Evolutionary conservation across 1,140 invertebrate species (phyloP), one percentile per base, ranked within the genome.

Genomic region (Papilio polyxenes): DNA sequence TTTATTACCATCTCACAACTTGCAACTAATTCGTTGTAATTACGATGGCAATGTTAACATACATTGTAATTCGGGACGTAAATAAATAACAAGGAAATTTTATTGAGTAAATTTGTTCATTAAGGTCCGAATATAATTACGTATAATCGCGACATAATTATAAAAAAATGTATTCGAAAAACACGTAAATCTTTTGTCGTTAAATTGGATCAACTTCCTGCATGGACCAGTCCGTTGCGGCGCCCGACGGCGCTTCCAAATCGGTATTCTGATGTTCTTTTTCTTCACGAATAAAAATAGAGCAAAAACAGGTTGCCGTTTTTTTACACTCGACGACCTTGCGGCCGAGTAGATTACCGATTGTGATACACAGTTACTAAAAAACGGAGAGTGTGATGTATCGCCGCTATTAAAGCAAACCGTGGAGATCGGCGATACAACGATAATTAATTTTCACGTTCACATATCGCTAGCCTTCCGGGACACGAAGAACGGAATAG

Each of bases 131-230:
- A 20, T 65, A 40, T 79, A 65, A 80, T 80, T 44, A 80, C 40
- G 15, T 65, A 37, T 44, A 65, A 65, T 79, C 56, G 48, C 13
- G 78, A 48, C 59, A 48, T 80, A 48, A 80, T 69, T 80, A 48
- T 80, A 80, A 79, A 62, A 53, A 40, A 80, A 76, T 88, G 85
- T 82, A 84, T 85, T 87, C 83, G 87, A 89, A 91, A 90, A 90
- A 89, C 86, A 87, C 89, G 92, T 92, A 94, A 93, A 93, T 94
- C 92, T 92, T 89, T 89, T 89, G 90, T 93, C 89, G 93, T 92
- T 85, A 87, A 90, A 92, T 91, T 87, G 89, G 86, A 86, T 89
- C 86, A 87, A 91, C 91, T 94, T 94, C 93, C 93, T 94, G 93
- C 86, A 91, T 87, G 86, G 92, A 91, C 93, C 88, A 91, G 92